Percentiles rank a stretch among this genome's conserved stretches.
Conservation (phyloP, 2,113 vertebrate genomes). For the Cromileptes altivelis region DNA sequence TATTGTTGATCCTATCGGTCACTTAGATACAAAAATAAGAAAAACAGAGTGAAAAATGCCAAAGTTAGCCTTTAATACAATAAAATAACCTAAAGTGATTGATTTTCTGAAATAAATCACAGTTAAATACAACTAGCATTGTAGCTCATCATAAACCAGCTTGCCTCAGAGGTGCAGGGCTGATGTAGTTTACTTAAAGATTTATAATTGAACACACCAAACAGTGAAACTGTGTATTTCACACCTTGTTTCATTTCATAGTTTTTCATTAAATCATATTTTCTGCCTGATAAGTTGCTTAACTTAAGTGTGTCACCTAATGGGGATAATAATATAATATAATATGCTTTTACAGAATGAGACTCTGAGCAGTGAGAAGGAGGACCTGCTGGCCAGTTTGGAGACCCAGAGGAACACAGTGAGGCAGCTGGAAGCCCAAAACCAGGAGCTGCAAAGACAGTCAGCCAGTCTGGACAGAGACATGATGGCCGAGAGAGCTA, state of each 20-base stretch:
- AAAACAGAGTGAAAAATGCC: no score
- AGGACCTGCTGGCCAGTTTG: slow-evolving; percentile 87
- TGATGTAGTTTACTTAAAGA: no score
- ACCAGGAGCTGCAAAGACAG: slow-evolving; percentile 89
- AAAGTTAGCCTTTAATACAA: no score
- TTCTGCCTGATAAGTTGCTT: neutral
- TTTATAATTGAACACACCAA: no score
- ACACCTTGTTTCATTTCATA: neutral
- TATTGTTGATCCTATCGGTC: no score
- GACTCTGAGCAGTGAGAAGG: slow-evolving; percentile 87
- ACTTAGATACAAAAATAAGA: no score
- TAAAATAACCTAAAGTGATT: no score
- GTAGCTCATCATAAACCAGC: neutral
- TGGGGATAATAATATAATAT: neutral
- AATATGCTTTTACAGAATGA: slow-evolving; percentile 84
- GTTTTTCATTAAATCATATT: neutral
- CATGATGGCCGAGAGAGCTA: slow-evolving; percentile 89
- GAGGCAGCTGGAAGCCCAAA: slow-evolving; percentile 90
- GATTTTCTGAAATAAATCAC: no score
- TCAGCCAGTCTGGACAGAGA: slow-evolving; percentile 88
- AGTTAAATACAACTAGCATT: neutral
- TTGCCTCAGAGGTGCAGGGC: no score
- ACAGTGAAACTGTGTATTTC: neutral
- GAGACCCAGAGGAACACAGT: slow-evolving; percentile 88
- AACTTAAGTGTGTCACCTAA: neutral